Conservation (phyloP, 2,797 vertebrate species). For the Phataginus tetradactyla region DNA sequence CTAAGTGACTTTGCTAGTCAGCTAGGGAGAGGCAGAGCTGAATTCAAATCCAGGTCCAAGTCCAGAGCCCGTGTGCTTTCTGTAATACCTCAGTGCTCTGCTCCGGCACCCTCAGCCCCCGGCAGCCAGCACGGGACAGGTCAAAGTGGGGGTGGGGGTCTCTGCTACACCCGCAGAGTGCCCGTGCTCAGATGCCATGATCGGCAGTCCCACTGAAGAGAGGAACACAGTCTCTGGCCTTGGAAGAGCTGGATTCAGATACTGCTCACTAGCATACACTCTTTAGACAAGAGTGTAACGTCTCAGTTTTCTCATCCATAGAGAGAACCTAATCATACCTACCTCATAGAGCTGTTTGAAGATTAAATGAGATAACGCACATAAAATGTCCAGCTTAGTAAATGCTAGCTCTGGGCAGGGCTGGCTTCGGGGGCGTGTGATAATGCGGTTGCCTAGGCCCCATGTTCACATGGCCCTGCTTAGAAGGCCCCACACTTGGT, state of each 20-base stretch:
- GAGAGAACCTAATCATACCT: neutral
- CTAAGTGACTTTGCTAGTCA: neutral
- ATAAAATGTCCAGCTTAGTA: neutral
- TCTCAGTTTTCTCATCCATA: neutral
- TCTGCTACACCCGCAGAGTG: neutral
- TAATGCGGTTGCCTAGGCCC: no score
- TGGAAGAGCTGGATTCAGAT: neutral
- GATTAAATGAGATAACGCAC: neutral
- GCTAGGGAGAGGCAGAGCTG: neutral
- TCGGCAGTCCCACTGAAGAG: neutral
- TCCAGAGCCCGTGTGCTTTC: neutral
- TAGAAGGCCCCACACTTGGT: neutral
- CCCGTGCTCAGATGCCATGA: neutral
- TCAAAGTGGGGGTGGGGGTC: no score
- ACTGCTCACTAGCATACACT: accelerated
- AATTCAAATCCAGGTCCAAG: neutral
- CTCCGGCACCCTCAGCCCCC: accelerated
- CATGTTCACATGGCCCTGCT: no score
- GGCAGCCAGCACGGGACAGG: neutral
- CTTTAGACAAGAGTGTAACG: neutral
- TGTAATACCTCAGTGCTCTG: neutral
- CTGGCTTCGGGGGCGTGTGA: neutral
- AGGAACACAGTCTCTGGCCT: neutral
- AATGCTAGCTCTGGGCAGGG: neutral
- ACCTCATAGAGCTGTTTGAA: neutral